Base-by-base conservation (phyloP, 1,140 invertebrate species). In the Helicorthomorpha holstii region DNA sequence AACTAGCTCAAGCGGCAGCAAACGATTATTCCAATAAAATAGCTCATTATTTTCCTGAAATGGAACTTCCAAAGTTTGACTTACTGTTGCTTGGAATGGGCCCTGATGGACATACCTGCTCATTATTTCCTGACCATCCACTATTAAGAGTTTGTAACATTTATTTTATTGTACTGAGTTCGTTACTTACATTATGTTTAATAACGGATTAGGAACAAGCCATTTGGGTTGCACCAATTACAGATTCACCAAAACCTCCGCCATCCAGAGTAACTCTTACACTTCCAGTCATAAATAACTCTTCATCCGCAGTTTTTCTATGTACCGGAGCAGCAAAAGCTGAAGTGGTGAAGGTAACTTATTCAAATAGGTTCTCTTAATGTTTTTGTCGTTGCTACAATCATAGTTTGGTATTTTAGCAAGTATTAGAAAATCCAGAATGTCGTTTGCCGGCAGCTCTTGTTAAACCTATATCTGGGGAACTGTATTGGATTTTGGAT, bases 101-200 rank as follows among this genome's bases (percentile, higher is more conserved):
- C 0, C 93, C 92, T 16, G 96, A 99, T 73, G 96, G 96, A 1
- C 96, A 99, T 65, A 98, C 93, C 0, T 97, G 93, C 61, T 98
- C 93, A 0, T 67, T 99, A 10, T 99, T 99, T 69, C 96, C 96
- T 0, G 77, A 74, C 29, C 90, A 97, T 69, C 66, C 69, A 3
- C 63, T 85, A 3, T 66, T 90, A 0, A 62, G 81, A 1, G 84
- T 69, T 59, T 45, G 29, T 50, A 26, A 10, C 16, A 43, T 52
- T 25, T 48, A 48, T 1, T 3, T 47, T n/a, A 22, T 52, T 48
- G 41, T 47, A 22, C 22, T 51, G n/a, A 21, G 21, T 7, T 19
- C 21, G 12, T 46, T 7, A 46, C 44, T 7, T 7, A 22, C 7
- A 22, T 12, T 22, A 25, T 45, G 51, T 50, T 61, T 52, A 19